phyloP scores from a whole-genome alignment of 2,113 vertebrate genomes.

The Anthoscopus minutus region DNA sequence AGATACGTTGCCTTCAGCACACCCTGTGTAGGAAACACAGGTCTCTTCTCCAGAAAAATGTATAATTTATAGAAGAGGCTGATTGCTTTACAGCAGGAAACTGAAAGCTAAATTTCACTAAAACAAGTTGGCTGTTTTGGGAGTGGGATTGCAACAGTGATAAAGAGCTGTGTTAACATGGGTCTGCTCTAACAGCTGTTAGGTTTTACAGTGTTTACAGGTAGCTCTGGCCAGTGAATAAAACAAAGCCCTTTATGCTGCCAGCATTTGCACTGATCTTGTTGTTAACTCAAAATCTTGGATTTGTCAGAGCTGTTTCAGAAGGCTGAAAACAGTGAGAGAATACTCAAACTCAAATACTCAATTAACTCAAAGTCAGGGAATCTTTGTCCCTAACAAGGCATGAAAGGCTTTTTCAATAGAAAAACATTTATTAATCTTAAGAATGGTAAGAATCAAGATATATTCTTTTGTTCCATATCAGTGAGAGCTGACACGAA shows the following conservation, averaged over 20 bases:
- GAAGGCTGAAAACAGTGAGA: not conserved
- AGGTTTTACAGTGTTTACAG: not conserved
- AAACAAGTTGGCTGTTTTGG: not conserved
- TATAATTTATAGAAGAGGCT: not conserved
- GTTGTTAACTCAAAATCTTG: not conserved
- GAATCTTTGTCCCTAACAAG: not conserved
- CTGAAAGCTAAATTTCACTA: not conserved
- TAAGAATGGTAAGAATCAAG: not conserved
- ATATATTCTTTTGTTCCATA: not conserved
- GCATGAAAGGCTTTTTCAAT: not conserved
- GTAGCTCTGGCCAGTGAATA: not conserved
- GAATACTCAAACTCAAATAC: too few species aligned
- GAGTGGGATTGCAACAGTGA: not conserved
- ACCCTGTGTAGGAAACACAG: not conserved
- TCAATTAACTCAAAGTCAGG: too few species aligned
- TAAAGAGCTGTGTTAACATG: not conserved
- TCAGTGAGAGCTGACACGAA: not conserved
- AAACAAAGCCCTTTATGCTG: not conserved
- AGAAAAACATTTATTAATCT: not conserved
- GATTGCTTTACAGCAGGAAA: slow-evolving; percentile 36
- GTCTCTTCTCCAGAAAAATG: not conserved
- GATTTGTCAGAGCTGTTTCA: not conserved
- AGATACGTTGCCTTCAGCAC: not conserved
- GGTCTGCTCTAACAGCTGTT: not conserved
- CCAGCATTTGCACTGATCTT: not conserved